Conservation (phyloP, 1,140 invertebrate species). For the Lasaia peninsularis region DNA sequence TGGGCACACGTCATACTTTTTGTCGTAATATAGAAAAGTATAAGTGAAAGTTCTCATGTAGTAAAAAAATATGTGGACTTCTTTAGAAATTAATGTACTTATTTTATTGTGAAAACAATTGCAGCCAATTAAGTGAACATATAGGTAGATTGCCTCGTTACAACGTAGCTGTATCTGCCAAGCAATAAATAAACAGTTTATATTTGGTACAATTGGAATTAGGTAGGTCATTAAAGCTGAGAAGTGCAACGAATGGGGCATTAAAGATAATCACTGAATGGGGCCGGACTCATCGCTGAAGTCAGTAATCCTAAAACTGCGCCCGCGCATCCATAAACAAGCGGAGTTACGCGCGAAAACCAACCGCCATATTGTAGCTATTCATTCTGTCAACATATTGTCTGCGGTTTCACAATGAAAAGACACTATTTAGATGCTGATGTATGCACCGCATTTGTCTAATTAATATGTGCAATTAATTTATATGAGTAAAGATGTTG, state of each 20-base stretch:
- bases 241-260: constrained; percentile 46
- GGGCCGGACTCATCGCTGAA: constrained; percentile 64
- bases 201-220: constrained; percentile 74
- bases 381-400: constrained; percentile 71
- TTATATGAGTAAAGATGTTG: constrained; percentile 19
- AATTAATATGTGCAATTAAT: constrained; percentile 66
- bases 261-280: constrained; percentile 65
- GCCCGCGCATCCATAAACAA: constrained; percentile 67
- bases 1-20: too few relatives aligned
- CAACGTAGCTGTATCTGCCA: constrained; percentile 50
- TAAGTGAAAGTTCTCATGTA: too few relatives aligned
- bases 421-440: constrained; percentile 58
- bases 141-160: constrained; percentile 18
- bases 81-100: too few relatives aligned
- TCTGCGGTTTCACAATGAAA: constrained; percentile 61
- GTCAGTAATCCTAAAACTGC: constrained; percentile 61
- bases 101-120: too few relatives aligned
- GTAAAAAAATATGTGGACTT: background rate
- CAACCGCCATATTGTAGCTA: constrained; percentile 56
- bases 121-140: too few relatives aligned
- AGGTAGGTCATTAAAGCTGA: constrained; percentile 65
- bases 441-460: constrained; percentile 56
- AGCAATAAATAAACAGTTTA: constrained; percentile 69
- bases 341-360: constrained; percentile 59
- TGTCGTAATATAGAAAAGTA: too few relatives aligned